These are phyloP conservation scores for Siderastrea radians DNA, from an alignment of 92 coral and sea anemone species.

Conservation along the genomic window DNA sequence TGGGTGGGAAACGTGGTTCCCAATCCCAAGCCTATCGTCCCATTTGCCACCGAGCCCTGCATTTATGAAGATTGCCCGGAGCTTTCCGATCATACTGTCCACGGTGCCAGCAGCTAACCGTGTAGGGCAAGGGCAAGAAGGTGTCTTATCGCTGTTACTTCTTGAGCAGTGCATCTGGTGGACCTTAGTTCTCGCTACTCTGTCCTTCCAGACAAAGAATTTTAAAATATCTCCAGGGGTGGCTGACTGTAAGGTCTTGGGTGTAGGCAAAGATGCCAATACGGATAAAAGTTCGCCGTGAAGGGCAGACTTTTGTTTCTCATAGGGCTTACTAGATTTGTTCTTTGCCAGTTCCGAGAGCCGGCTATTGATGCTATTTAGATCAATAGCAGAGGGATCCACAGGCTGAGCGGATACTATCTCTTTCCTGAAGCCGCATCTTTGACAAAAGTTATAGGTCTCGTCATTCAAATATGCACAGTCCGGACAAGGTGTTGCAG, in stretches of 20 bases:
- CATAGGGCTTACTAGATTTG: constrained; percentile 35
- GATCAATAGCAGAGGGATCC: constrained; percentile 9
- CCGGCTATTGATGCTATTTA: background rate
- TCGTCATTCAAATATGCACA: constrained; percentile 30
- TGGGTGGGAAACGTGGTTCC: constrained; percentile 60
- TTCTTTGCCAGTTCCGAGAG: background rate
- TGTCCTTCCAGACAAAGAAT: constrained; percentile 66
- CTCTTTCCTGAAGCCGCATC: constrained; percentile 23
- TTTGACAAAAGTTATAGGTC: constrained; percentile 16
- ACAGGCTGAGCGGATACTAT: background rate
- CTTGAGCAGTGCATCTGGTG: constrained; percentile 5
- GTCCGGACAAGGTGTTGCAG: constrained; percentile 27
- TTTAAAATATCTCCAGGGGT: constrained; percentile 36
- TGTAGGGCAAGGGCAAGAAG: constrained; percentile 12
- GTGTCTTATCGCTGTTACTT: background rate
- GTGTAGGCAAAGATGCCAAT: constrained; percentile 39
- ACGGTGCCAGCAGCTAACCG: constrained; percentile 45
- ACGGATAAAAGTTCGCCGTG: constrained; percentile 40
- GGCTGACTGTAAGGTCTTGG: constrained; percentile 52
- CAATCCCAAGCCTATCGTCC: constrained; percentile 51
- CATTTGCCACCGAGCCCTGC: constrained; percentile 52
- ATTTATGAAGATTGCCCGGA: constrained; percentile 18
- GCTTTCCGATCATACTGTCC: constrained; percentile 47
- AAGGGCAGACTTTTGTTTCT: constrained; percentile 45
- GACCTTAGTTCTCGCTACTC: background rate